Evolutionary conservation across 2,888 invertebrate species (phyloP), one percentile per base, ranked within the genome.

Genomic region (Hypolimnas misippus): DNA sequence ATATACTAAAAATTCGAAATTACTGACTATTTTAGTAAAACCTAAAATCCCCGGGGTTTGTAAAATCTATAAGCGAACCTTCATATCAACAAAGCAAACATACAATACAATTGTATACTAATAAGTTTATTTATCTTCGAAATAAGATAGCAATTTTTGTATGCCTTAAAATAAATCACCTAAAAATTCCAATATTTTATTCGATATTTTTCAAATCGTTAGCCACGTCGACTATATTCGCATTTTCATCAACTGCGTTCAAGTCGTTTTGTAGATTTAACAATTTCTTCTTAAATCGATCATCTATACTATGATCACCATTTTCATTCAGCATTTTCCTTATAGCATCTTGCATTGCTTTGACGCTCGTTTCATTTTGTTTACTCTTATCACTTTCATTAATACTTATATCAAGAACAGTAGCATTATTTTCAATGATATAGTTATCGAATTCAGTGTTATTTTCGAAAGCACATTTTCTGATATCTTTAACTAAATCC

Each of bases 401-500:
- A 25, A 10, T 65, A 33, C 7, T 62, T 64, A 64, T 64, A 71
- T 89, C 84, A 4, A 89, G 67, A 1, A 87, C 75, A n/a, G 90
- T 90, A 8, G 88, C 87, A 52, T 89, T 90, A 56, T 89, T 84
- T 14, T 78, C 78, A 55, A 73, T 67, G 0, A 87, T 70, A 52
- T 73, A 86, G 14, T 73, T 73, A 6, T 76, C 65, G 0, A 79
- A 69, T 33, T 76, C 77, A 17, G 73, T 82, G 5, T 67, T 71
- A 38, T 84, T 84, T 1, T 70, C 75, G 6, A 79, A 73, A 0
- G 78, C 81, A 61, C 91, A 91, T 4, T 66, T 66, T 70, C 69
- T 81, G 0, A 89, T 74, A 4, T 78, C 74, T 40, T 75, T 72
- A 0, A 89, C 67, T 0, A 91, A 54, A 38, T 67, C 53, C 5